phyloP scores from a whole-genome alignment of 1,140 invertebrate genomes.

The Hestina assimilis region DNA sequence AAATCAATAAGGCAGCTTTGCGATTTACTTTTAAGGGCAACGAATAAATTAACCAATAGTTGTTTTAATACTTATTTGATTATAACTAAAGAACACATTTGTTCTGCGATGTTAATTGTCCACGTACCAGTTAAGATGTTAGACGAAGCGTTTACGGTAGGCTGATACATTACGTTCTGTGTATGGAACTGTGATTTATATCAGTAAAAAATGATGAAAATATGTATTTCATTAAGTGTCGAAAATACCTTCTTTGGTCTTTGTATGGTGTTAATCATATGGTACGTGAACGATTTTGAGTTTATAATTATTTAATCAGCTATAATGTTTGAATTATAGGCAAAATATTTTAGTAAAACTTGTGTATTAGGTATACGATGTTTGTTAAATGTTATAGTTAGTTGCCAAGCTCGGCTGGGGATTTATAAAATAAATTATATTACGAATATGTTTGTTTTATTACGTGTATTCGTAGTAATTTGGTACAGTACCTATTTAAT shows the following conservation, averaged over 20 bases:
- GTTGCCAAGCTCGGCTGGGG: slow-evolving; percentile 9
- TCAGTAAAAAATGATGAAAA: background rate
- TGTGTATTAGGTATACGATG: slow-evolving; percentile 9
- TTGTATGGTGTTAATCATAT: background rate
- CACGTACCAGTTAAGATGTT: background rate
- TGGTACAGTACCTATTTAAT: background rate
- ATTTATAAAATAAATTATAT: slow-evolving; percentile 29
- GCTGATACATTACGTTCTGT: slow-evolving; percentile 10
- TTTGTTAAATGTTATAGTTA: slow-evolving; percentile 20
- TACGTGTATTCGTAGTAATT: background rate
- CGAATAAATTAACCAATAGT: too few relatives aligned
- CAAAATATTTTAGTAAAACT: slow-evolving; percentile 6
- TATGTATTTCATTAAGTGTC: background rate
- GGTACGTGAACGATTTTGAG: slow-evolving; percentile 6
- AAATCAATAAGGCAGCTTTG: background rate
- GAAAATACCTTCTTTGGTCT: background rate
- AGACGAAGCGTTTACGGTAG: background rate
- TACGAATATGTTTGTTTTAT: slow-evolving; percentile 18
- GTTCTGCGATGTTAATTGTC: background rate
- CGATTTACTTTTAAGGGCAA: too few relatives aligned
- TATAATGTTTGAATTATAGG: slow-evolving; percentile 14
- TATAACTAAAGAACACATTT: too few relatives aligned
- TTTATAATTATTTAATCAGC: slow-evolving; percentile 9
- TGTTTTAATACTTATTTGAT: too few relatives aligned
- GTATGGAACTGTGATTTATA: slow-evolving; percentile 7